Conservation (phyloP, 1,140 invertebrate genomes). For the Diachasma alloeum region DNA sequence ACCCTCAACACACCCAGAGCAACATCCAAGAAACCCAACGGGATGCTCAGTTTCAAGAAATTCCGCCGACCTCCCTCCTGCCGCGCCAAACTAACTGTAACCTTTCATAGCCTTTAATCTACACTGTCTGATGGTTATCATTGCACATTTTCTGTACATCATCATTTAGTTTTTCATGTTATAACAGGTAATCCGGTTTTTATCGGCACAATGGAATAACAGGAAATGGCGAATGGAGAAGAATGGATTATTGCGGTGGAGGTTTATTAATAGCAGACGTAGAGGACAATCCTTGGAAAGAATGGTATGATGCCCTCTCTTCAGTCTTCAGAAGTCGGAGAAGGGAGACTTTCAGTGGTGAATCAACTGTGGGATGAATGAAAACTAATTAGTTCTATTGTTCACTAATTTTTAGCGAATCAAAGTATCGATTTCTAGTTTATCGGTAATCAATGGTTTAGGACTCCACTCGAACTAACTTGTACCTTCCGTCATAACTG, state of each 20-base stretch:
- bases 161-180: not conserved
- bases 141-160: not conserved
- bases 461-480: too few relatives aligned
- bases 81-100: not conserved
- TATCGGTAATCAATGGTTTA: too few relatives aligned
- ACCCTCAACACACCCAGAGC: not conserved
- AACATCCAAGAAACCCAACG: not conserved
- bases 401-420: too few relatives aligned
- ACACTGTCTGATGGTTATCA: not conserved
- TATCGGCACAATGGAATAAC: not conserved
- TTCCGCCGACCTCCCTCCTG: not conserved
- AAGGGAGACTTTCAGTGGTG: too few relatives aligned
- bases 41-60: not conserved
- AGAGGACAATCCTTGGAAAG: too few relatives aligned
- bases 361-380: too few relatives aligned
- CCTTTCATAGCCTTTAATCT: not conserved
- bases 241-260: not conserved
- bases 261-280: too few relatives aligned
- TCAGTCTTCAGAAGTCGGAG: not conserved
- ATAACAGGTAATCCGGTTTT: not conserved
- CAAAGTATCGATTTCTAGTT: too few relatives aligned
- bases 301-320: too few relatives aligned
- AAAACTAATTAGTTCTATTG: too few relatives aligned
- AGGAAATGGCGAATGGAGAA: not conserved
- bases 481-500: too few relatives aligned